Evolutionary conservation across 2,888 invertebrate species (phyloP), one percentile per base, ranked within the genome.

Genomic region (Prosapia bicincta): DNA sequence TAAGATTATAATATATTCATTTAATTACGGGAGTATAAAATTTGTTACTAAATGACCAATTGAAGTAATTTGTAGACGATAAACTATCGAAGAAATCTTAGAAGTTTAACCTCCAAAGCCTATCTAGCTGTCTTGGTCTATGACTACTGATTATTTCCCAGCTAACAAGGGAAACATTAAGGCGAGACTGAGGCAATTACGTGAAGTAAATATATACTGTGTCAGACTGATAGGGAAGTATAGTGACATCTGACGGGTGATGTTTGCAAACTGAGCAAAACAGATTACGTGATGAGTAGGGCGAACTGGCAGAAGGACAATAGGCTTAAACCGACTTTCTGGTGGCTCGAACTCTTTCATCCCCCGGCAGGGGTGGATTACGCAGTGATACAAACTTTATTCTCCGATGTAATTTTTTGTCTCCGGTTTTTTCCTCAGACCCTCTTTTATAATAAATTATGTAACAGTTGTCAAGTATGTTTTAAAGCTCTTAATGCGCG

Each of bases 371-470:
- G 54, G 54, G 54, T 20, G 54, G 54, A 54, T 54, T 54, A 54
- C 54, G 20, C 54, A 20, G 7, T 38, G 38, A 38, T 38, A 38
- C 38, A 15, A 38, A 38, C 38, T 13, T 13, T 54, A 54, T 54
- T 54, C 54, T 20, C 20, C 20, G 20, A n/a, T 54, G 20, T 54
- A 20, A 20, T 20, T 54, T 54, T 54, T 54, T 20, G 26, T 66
- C 54, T 54, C 26, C 13, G 66, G 66, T 72, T 43, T 24, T 7
- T 28, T 54, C 69, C 69, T 54, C 69, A 25, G 43, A 23, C 74
- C 54, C 71, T 71, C 71, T 71, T 71, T 71, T 71, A 68, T 74
- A 23, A 74, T 74, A 74, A 74, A 74, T 74, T 74, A 74, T 74
- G 74, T 74, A 74, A 74, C 74, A 74, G 74, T 74, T 74, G 74